Evolutionary conservation across 2,888 invertebrate genomes (phyloP), one percentile per base, ranked within the genome.

Genomic region (Amiota communis): DNA sequence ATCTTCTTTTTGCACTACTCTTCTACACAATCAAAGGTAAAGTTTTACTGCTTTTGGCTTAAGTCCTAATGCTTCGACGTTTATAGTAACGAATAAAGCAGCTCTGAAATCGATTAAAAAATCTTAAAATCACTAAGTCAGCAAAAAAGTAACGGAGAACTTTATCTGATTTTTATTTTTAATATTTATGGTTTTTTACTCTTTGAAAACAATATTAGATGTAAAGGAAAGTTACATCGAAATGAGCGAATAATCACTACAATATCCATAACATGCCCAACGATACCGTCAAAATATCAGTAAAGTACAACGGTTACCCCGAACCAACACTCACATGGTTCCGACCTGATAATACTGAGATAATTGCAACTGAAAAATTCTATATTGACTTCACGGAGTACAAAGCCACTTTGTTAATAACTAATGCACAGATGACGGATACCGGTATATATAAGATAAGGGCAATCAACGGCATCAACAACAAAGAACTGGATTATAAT

Each of bases 361-460:
- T 90, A 51, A 82, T 82, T 57, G 80, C 82, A 46, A 81, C 82
- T 51, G 79, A 73, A 74, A 88, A 87, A 80, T 88, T 83, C 79
- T 82, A 82, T 20, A 82, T 84, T 15, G 80, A 72, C 13, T 81
- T 59, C 71, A 85, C 85, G 47, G 79, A 87, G 61, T 78, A 78
- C 0, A 84, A 86, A 8, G 87, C 89, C 0, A 81, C 88, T 12
- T 81, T 93, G 17, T 88, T 88, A 75, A 92, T 94, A 46, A 89
- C 88, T 13, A 88, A 90, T 65, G 87, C 92, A 0, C 88, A 88
- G 23, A 84, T 93, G 4, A 78, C 83, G 6, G 93, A 94, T 84
- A 91, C 91, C 74, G 94, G 94, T n/a, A 85, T 85, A 17, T 94
- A 94, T 83, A 87, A 88, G 0, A 87, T 94, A 6, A 88, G 88